Percentiles rank a stretch among this genome's conserved stretches.
Evolutionary conservation across 2,888 invertebrate genomes (phyloP).

Genomic region (Quadroppia sp.): DNA sequence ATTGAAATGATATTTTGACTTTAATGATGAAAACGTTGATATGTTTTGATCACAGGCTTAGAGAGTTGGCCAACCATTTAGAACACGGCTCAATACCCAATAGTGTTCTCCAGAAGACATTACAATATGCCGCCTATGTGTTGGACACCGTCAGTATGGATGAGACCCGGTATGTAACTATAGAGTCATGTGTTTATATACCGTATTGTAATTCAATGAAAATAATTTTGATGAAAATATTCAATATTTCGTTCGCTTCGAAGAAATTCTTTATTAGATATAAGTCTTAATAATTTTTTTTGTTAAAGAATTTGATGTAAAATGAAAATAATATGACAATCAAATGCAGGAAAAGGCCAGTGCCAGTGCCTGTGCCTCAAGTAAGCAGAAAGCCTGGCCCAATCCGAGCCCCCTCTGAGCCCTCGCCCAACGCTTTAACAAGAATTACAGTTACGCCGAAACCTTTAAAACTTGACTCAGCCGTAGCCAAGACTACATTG

Average conservation of each 20-base stretch:
- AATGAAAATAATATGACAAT: neutral
- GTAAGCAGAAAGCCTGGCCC: constrained; percentile 23
- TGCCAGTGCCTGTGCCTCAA: neutral
- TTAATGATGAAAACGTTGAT: neutral
- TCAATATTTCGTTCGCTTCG: too few species aligned
- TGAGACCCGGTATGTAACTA: constrained; percentile 76
- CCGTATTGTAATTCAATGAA: neutral
- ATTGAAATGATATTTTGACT: too few species aligned
- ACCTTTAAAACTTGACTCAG: constrained; percentile 9
- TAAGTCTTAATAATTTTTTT: too few species aligned
- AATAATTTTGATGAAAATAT: neutral
- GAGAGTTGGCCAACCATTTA: constrained; percentile 80
- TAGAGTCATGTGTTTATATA: neutral
- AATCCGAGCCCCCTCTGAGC: constrained; percentile 31
- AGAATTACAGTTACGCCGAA: neutral
- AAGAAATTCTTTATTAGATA: neutral
- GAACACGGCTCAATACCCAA: constrained; percentile 78
- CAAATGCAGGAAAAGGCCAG: constrained; percentile 19
- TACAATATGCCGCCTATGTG: constrained; percentile 87
- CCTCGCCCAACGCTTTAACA: constrained; percentile 3
- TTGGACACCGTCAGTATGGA: constrained; percentile 89
- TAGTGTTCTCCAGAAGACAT: constrained; percentile 82
- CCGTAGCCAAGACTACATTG: constrained; percentile 22
- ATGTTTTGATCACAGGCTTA: constrained; percentile 62
- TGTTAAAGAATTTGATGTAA: neutral